A percentile compares a stretch with the other conserved stretches of the same genome.
phyloP scores from a whole-genome alignment of 37 sponge, comb jelly and placozoan genomes.

The Beroe ovata region DNA sequence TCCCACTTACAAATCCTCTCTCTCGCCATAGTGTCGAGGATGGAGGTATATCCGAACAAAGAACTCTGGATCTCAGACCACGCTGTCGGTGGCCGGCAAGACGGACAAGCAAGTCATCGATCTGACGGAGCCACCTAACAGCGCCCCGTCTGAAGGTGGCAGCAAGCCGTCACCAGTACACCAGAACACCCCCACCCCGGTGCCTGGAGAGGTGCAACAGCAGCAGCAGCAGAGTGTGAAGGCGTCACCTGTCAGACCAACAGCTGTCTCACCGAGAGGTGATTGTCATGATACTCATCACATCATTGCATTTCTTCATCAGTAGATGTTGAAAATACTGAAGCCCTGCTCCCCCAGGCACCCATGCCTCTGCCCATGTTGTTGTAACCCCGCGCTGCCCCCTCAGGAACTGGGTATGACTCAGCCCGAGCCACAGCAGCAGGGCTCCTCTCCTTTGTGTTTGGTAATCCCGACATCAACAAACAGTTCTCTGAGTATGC shows the following conservation, averaged over 20 bases:
- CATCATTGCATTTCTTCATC: too few species aligned
- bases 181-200: too few species aligned
- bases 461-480: conserved; percentile 62
- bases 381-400: not conserved
- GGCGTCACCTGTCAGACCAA: not conserved
- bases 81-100: conserved; percentile 4
- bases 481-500: conserved; percentile 43
- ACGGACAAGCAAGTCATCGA: conserved; percentile 41
- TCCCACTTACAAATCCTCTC: too few species aligned
- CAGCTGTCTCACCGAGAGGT: not conserved
- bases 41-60: conserved; percentile 42
- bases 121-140: not conserved
- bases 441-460: conserved; percentile 44
- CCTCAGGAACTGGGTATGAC: conserved; percentile 6
- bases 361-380: too few species aligned
- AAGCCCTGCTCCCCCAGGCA: too few species aligned
- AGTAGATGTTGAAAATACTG: too few species aligned
- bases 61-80: conserved; percentile 56
- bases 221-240: not conserved
- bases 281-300: too few species aligned
- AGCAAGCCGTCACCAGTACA: not conserved
- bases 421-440: conserved; percentile 47
- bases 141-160: not conserved
- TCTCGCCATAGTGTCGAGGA: conserved; percentile 3
- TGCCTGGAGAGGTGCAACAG: too few species aligned